Evolutionary conservation across 1,140 invertebrate genomes (phyloP).

Genomic region (Spodoptera litura): DNA sequence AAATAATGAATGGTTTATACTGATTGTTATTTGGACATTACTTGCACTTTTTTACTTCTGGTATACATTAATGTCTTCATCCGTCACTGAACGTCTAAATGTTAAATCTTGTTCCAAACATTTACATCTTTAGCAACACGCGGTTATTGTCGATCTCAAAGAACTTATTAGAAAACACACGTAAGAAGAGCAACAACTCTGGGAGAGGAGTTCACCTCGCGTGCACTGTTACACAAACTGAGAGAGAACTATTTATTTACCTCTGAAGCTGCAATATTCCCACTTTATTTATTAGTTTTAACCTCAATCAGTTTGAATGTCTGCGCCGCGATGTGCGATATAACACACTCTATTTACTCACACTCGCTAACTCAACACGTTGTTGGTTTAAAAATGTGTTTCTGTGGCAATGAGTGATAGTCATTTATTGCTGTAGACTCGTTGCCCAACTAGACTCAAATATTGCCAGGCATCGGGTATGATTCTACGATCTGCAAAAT

Average conservation of each 20-base stretch:
- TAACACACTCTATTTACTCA: neutral
- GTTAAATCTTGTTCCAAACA: too few relatives aligned
- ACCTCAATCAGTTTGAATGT: neutral
- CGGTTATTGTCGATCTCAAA: neutral
- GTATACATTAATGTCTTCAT: too few relatives aligned
- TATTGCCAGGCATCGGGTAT: too few relatives aligned
- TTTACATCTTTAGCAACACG: neutral
- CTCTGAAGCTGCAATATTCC: neutral
- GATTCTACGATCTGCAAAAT: too few relatives aligned
- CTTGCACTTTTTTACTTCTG: too few relatives aligned
- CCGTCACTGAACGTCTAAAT: too few relatives aligned
- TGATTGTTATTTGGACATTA: too few relatives aligned
- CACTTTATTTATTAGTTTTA: slow-evolving; percentile 23
- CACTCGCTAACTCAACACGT: too few relatives aligned
- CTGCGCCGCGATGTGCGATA: slow-evolving; percentile 11
- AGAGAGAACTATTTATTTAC: neutral
- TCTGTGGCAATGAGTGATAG: neutral
- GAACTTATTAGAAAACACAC: neutral
- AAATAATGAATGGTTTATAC: too few relatives aligned
- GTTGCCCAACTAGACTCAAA: too few relatives aligned
- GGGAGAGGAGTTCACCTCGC: neutral
- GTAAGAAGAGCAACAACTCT: neutral
- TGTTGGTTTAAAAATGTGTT: neutral
- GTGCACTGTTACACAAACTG: neutral
- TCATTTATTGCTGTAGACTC: too few relatives aligned